Evolutionary conservation across 2,113 vertebrate genomes (phyloP), one percentile per base, ranked within the genome.

Genomic region (Cephalophus harveyi): DNA sequence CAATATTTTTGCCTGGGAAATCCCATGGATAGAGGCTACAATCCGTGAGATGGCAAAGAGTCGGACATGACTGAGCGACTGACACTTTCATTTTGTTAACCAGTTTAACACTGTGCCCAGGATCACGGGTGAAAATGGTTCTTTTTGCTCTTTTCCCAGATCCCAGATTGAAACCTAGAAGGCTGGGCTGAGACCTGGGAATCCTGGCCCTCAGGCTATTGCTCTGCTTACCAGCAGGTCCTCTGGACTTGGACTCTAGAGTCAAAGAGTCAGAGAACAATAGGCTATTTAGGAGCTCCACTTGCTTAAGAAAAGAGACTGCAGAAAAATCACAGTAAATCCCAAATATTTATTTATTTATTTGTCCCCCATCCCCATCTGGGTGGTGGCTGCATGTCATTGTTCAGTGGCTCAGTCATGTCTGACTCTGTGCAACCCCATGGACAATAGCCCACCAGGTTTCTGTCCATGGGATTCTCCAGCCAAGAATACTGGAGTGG

Each of bases 281-380:
- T n/a, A 81, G 23, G 40, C n/a, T 84, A 82, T 40, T 54, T 59
- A 96, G 46, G 33, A 71, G 89, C 3, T 86, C 9, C 12, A 79
- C 21, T 87, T 92, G 78, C 30, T 83, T 52, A 92, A 91, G 71
- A 91, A 71, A 91, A 57, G n/a, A 91, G 28, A 89, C 25, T 84
- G 52, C 36, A 94, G 71, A 97, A 95, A 95, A 81, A 13, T 91
- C 57, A 82, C 16, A 55, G 27, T n/a, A 87, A 87, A 79, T 82
- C 50, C 11, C 33, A 50, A 30, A 79, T 79, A 27, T 46, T 3
- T 55, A 57, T 59, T 10, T 59, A 4, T 59, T 11, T 50, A 55
- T 60, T 28, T 40, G 14, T 84, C n/a, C 10, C n/a, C 7, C 25
- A 50, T 46, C 21, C 74, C 55, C 55, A 76, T 4, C 15, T 74